Base-by-base conservation (phyloP, 2,888 invertebrate species). In the Eueremaeus valkanovi region DNA sequence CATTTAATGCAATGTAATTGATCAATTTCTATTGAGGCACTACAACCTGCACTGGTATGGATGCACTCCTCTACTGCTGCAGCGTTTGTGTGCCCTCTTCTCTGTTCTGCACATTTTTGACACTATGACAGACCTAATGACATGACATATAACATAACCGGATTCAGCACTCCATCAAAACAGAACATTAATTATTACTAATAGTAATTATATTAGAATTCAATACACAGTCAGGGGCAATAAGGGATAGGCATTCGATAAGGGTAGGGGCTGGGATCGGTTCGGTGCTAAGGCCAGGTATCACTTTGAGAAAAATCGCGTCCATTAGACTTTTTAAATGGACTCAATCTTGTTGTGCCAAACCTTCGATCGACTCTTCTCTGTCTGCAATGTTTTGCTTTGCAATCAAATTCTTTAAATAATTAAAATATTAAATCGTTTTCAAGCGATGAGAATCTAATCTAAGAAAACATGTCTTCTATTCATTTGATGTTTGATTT, bases 101-200 rank as follows among this genome's bases (percentile, higher is more conserved):
- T 21, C 21, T 51, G 51, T 21, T 51, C 21, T 16, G 8, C 51
- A 21, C 51, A 2, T 5, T 61, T 33, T 61, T 61, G 61, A 61
- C 61, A 61, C 21, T 61, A 61, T 61, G 61, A 61, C 61, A 61
- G 61, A 61, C 61, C 61, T 61, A 61, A 61, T 61, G 61, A 61
- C 61, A 61, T 61, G 29, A 61, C 61, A 29, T 29, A 61, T 61
- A 31, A 61, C 61, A 61, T 61, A 61, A 61, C 61, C 61, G 61
- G 61, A 61, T 61, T 61, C 61, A 61, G 31, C 31, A 61, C 61
- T 61, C 61, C 21, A 61, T 61, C 61, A 61, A 13, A 61, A 29
- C 6, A 61, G 61, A 61, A 61, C 61, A 61, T 61, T 61, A 61
- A 61, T 61, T 61, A 61, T 61, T 61, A n/a, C 61, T 61, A 61